These are phyloP conservation scores for Zaprionus inermis DNA, from an alignment of 1,140 invertebrate genomes.

Conservation along the genomic window DNA sequence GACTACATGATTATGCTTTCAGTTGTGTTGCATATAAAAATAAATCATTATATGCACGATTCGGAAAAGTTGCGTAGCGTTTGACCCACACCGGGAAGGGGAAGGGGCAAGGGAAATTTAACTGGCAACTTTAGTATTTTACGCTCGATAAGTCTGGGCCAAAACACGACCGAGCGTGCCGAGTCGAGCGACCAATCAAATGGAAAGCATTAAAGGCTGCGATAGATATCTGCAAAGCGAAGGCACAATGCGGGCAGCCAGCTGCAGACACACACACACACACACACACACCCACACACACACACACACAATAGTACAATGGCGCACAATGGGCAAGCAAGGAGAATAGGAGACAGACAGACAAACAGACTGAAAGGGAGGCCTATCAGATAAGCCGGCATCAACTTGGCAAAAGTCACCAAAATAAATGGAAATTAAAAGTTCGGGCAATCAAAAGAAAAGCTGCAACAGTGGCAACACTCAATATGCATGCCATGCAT, in stretches of 20 bases:
- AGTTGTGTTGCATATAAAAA: constrained; percentile 16
- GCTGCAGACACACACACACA: not conserved
- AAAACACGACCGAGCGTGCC: constrained; percentile 18
- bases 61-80: not conserved
- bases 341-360: not conserved
- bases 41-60: constrained; percentile 25
- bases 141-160: constrained; percentile 20
- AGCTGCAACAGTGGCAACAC: constrained; percentile 13
- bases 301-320: constrained; percentile 40
- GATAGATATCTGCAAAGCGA: constrained; percentile 54
- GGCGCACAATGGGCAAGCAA: not conserved
- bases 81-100: not conserved
- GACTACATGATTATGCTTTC: constrained; percentile 37
- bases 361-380: not conserved
- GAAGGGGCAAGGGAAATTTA: not conserved
- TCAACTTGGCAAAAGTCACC: constrained; percentile 50
- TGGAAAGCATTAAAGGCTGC: constrained; percentile 59
- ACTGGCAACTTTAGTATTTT: constrained; percentile 32
- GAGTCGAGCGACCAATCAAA: constrained; percentile 54
- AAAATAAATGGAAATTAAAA: constrained; percentile 72
- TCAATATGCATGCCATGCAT: constrained; percentile 33
- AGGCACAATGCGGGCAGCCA: constrained; percentile 48
- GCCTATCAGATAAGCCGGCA: constrained; percentile 47
- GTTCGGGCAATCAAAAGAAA: constrained; percentile 37
- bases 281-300: not conserved